Evolutionary conservation across 2,113 vertebrate species (phyloP), one percentile per base, ranked within the genome.

Genomic region (Podarcis raffonei): DNA sequence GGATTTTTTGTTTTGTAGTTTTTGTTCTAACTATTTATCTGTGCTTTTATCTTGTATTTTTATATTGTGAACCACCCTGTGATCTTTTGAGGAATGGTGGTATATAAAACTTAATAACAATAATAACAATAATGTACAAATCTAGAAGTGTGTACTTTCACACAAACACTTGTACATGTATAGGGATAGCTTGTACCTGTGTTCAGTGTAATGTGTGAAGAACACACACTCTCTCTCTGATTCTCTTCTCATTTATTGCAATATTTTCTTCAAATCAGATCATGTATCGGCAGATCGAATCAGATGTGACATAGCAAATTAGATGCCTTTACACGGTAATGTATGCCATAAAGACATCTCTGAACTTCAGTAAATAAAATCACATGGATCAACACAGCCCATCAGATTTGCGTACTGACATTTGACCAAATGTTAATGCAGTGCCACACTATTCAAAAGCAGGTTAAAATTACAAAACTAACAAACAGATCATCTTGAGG

Each of bases 281-380:
- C 16, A 37, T 16, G 20, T 7, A 8, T 80, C 39, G 5, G 27
- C 25, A 13, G 25, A 59, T 71, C 30, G 27, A 39, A 74, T 62
- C 57, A 20, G 53, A 82, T 81, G n/a, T 69, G 65, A 62, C 83
- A 80, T 20, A 53, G 23, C n/a, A 62, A 85, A 85, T 78, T 66
- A 32, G 84, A 66, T 78, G 42, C 11, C 6, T 9, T 79, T 78
- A 7, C 11, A 22, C 32, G n/a, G 62, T n/a, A 35, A 69, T 65
- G 32, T 66, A 77, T 12, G 9, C 7, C 37, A n/a, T 22, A 42
- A 72, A 4, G 69, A n/a, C 65, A 32, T 35, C 11, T 32, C 35
- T 68, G 65, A 78, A 86, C 37, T n/a, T 77, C 27, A 23, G 39
- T 42, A 86, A 79, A 86, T 86, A 79, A 68, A 86, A 69, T 30